These are phyloP conservation scores for Heptranchias perlo DNA, from an alignment of 2,113 vertebrate genomes.

Conservation along the genomic window DNA sequence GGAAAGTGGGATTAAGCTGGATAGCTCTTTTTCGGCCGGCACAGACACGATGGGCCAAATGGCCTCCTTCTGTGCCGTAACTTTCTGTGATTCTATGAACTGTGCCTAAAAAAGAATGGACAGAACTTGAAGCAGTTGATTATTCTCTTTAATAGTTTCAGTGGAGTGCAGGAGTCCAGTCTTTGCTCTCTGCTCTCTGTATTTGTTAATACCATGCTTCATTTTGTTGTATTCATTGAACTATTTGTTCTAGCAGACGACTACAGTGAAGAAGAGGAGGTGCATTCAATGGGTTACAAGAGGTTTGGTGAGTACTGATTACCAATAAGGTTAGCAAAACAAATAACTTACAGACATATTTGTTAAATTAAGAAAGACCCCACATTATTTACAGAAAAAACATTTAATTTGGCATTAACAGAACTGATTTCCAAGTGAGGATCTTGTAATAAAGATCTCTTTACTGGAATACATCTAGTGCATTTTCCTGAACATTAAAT, in stretches of 20 bases:
- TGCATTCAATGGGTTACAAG: slow-evolving; percentile 98
- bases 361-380: not conserved
- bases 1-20: too few species aligned
- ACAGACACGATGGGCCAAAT: too few species aligned
- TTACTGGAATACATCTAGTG: not conserved
- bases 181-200: not conserved
- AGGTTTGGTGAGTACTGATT: slow-evolving; percentile 81
- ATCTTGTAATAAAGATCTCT: not conserved
- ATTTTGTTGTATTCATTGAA: not conserved
- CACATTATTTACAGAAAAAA: not conserved
- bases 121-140: not conserved
- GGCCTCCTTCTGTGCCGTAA: too few species aligned
- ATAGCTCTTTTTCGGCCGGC: too few species aligned
- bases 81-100: too few species aligned
- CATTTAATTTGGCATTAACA: not conserved
- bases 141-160: not conserved
- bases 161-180: not conserved
- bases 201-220: not conserved
- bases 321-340: not conserved
- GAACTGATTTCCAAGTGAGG: not conserved
- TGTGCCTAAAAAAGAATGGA: not conserved
- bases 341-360: not conserved
- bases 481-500: not conserved
- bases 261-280: slow-evolving; percentile 92
- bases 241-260: slow-evolving; percentile 73